Percentiles rank a stretch among this genome's conserved stretches.
These are phyloP conservation scores for Wiebesia pumilae DNA, from an alignment of 1,140 invertebrate species.

Conservation along the genomic window DNA sequence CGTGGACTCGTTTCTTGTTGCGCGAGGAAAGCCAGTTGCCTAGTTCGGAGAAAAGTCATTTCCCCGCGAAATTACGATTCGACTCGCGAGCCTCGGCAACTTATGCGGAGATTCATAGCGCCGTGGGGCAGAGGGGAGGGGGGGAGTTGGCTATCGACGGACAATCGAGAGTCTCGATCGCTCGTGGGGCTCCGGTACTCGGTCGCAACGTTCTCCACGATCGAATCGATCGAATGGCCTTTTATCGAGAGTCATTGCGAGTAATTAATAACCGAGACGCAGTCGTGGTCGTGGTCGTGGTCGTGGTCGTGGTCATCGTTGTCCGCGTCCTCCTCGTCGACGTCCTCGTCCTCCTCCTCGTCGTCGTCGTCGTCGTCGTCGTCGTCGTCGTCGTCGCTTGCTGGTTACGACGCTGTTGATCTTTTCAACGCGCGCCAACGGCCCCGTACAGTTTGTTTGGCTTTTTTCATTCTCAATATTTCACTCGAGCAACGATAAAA, in stretches of 20 bases:
- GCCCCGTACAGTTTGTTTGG: background rate
- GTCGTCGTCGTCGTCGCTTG: too few relatives aligned
- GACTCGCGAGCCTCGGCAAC: background rate
- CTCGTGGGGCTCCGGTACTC: background rate
- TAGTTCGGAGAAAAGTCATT: conserved; percentile 12
- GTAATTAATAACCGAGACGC: conserved; percentile 58
- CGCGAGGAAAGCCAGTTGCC: background rate
- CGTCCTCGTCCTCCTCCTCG: too few relatives aligned
- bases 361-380: too few relatives aligned
- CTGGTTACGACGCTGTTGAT: background rate
- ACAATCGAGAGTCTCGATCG: background rate
- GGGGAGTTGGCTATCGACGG: background rate
- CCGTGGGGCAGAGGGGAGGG: background rate
- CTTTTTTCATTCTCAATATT: background rate
- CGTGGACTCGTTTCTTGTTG: background rate
- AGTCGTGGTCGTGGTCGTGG: background rate
- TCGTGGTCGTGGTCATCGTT: background rate
- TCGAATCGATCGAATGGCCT: conserved; percentile 27
- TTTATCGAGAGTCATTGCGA: conserved; percentile 57
- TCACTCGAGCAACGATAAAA: background rate
- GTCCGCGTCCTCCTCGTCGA: background rate
- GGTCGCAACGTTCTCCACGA: background rate
- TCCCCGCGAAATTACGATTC: conserved; percentile 23
- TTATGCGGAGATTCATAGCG: background rate
- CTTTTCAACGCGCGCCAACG: background rate